phyloP scores from a whole-genome alignment of 2,113 vertebrate genomes.

The Entosphenus tridentatus region DNA sequence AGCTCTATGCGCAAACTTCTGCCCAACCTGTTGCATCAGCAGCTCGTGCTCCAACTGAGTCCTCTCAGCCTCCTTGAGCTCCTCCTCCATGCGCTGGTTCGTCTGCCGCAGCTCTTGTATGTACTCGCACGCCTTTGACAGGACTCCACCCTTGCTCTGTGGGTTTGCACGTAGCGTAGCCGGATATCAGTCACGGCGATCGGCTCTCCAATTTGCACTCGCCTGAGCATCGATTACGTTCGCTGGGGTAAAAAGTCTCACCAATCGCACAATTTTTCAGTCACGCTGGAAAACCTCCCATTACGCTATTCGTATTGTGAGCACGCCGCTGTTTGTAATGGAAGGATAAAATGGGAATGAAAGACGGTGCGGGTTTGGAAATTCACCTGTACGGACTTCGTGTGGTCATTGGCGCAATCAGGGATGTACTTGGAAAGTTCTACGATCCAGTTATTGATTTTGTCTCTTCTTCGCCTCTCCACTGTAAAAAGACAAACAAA shows the following conservation, averaged over 20 bases:
- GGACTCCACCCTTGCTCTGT: slow-evolving; percentile 70
- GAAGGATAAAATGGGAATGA: too few relatives aligned
- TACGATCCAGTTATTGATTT: slow-evolving; percentile 84
- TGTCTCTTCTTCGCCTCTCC: slow-evolving; percentile 59
- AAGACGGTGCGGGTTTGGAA: not conserved
- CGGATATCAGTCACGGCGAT: too few relatives aligned
- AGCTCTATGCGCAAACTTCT: too few relatives aligned
- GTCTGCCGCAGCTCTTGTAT: slow-evolving; percentile 54
- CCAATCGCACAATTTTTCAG: too few relatives aligned
- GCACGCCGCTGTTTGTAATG: too few relatives aligned
- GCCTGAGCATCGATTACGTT: too few relatives aligned
- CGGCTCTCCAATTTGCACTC: too few relatives aligned
- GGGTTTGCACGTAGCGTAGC: not conserved
- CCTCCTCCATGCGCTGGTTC: slow-evolving; percentile 55
- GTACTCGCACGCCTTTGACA: slow-evolving; percentile 72
- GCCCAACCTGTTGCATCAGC: slow-evolving; percentile 44
- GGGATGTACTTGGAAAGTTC: slow-evolving; percentile 73
- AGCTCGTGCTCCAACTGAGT: slow-evolving; percentile 60
- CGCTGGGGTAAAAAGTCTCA: too few relatives aligned
- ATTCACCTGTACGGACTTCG: slow-evolving; percentile 33
- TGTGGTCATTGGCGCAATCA: slow-evolving; percentile 53
- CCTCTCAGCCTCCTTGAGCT: slow-evolving; percentile 48
- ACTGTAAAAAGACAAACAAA: slow-evolving; percentile 19
- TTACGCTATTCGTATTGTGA: too few relatives aligned
- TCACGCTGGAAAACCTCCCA: too few relatives aligned